A percentile compares a stretch with the other conserved stretches of the same genome.
These are phyloP conservation scores for Sebastiscus albofasciatus DNA, from an alignment of 2,797 vertebrate species.

Conservation along the genomic window DNA sequence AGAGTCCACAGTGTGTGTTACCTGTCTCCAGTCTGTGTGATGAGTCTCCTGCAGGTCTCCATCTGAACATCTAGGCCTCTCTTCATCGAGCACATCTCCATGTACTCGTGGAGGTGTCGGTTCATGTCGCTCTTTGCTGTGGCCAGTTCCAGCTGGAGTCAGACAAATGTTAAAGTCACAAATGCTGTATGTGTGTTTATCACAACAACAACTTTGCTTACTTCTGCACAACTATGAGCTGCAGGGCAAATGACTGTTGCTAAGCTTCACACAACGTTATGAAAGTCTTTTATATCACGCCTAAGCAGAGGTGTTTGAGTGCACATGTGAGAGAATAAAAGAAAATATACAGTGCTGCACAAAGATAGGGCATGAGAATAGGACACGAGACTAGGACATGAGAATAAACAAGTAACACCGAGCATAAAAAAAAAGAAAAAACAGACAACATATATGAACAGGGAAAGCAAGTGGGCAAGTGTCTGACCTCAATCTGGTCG, in stretches of 20 bases:
- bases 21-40: constrained; percentile 94
- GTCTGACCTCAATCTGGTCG: constrained; percentile 95
- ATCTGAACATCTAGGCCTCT: constrained; percentile 96
- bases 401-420: background rate
- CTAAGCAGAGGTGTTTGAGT: background rate
- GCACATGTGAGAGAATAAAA: background rate
- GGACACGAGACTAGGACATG: background rate
- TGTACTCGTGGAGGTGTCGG: constrained; percentile 95
- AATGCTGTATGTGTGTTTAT: background rate
- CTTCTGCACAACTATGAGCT: background rate
- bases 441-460: background rate
- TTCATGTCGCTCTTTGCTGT: constrained; percentile 98
- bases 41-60: constrained; percentile 97
- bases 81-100: constrained; percentile 99
- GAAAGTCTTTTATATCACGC: background rate
- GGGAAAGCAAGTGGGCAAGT: background rate
- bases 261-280: background rate
- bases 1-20: background rate
- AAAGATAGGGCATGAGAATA: background rate
- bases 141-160: constrained; percentile 89
- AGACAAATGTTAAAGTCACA: background rate
- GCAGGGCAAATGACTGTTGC: background rate
- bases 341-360: background rate
- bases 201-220: background rate
- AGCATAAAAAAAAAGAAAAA: background rate